Conservation (phyloP, 2,113 vertebrate species). For the Ramphastos sulfuratus region DNA sequence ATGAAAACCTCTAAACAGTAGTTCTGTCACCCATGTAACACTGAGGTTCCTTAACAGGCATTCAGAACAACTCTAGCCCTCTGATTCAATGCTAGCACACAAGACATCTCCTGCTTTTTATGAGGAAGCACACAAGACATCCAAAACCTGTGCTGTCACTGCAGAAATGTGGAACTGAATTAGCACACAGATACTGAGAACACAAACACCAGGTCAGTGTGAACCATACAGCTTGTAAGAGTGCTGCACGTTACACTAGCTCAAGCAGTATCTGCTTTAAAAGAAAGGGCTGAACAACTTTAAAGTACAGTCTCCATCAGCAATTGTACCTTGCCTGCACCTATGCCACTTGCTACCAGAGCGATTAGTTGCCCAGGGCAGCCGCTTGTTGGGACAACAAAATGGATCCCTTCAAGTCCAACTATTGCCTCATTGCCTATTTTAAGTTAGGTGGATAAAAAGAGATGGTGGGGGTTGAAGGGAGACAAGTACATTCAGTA, state of each 20-base stretch:
- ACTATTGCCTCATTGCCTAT: constrained; percentile 31
- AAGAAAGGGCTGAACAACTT: neutral
- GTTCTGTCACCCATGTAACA: neutral
- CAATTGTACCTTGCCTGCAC: neutral
- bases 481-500: neutral
- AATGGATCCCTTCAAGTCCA: neutral
- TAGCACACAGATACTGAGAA: neutral
- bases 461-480: neutral
- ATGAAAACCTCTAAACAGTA: neutral
- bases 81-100: neutral
- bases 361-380: neutral
- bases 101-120: neutral
- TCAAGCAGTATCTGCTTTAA: neutral
- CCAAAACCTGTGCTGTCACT: accelerated
- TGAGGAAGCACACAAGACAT: neutral
- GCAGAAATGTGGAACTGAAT: neutral
- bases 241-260: accelerated
- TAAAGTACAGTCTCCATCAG: neutral
- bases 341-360: neutral
- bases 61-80: neutral
- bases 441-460: constrained; percentile 13
- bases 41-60: neutral
- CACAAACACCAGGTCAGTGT: accelerated
- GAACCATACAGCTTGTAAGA: neutral
- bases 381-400: constrained; percentile 28